Base-by-base conservation (phyloP, 2,113 vertebrate genomes). In the Tiliqua scincoides region DNA sequence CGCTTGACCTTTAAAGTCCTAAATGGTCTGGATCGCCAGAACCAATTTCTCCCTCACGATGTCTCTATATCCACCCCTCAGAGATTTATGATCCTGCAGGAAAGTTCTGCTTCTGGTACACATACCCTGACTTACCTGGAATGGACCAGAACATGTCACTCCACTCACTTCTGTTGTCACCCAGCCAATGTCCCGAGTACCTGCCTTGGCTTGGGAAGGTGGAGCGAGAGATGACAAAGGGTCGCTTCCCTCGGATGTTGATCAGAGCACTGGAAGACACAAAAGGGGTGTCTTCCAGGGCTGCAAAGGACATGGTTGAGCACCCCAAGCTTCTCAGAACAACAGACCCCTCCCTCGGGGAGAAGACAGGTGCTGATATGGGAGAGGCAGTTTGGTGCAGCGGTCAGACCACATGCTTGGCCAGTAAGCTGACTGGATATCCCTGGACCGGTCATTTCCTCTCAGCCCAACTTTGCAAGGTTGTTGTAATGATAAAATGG, bases 181-280 rank as follows among this genome's bases (percentile, higher is more conserved):
- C 98, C 81, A 98, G 94, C 98, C 98, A 98, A 94, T 98, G 98
- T 8, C 98, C 98, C 0, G 98, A 98, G 91, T 97, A 98, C 68
- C 59, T 92, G 20, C 98, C 98, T 93, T 98, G 98, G 94, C 98
- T 97, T 40, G 98, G 97, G 95, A 98, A 98, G 63, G 97, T 97
- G 89, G 98, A 98, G 82, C 98, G 97, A 20, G 98, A 98, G 87
- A 98, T 97, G 32, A 98, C 9, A 0, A 98, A 97, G 0, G 98
- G 97, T 1, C 98, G 96, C 84, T 98, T 98, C 6, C 91, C 91
- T 62, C 93, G 54, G 83, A 98, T 97, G 88, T 90, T 91, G 85
- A 94, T 96, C 91, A 98, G 91, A 48, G 98, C 98, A 0, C 98
- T 98, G 95, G 37, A 86, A 92, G 84, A 71, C n/a, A 92, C 4